Evolutionary conservation across 2,113 vertebrate genomes (phyloP), one percentile per base, ranked within the genome.

Genomic region (Ctenodactylus gundi): DNA sequence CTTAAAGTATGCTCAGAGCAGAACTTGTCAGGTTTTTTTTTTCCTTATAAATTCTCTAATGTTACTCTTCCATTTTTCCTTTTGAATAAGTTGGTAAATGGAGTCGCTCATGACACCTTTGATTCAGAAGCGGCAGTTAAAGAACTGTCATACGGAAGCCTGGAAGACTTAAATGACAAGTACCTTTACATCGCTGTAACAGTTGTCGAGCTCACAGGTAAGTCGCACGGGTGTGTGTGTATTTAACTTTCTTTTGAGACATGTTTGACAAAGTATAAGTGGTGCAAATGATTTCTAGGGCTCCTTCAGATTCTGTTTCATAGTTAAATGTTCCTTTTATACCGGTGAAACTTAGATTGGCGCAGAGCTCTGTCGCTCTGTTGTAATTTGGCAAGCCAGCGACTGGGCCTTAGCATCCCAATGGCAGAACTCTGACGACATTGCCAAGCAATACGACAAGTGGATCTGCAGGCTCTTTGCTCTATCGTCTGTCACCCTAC

Each of bases 141-240:
- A 91, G 98, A 94, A 34, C 85, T 98, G 87, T 97, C 96, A 0
- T 97, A 97, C 68, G 9, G 82, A 6, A 96, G 95, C 21, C 95
- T 99, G 12, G 97, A 98, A 92, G 98, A 98, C 9, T 27, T 99
- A 90, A 95, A 98, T 58, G 88, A 97, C 4, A 97, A 94, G 4
- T 97, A 94, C 81, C 98, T 99, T 77, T 98, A 98, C 70, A 97
- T 99, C 84, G 97, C 94, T 10, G 98, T 97, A 41, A 97, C 97
- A 12, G 98, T 98, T 75, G 78, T 97, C 73, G 98, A 99, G 44
- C 90, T 97, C 23, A n/a, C 34, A 4, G 98, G 98, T 98, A 96
- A 97, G 76, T 73, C 0, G 31, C 41, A 76, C 49, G 65, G 34
- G n/a, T 41, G 44, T 64, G 27, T 39, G 25, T 31, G 12, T 44